These are phyloP conservation scores for Ficedula albicollis DNA, from an alignment of 2,797 vertebrate species.

Conservation along the genomic window DNA sequence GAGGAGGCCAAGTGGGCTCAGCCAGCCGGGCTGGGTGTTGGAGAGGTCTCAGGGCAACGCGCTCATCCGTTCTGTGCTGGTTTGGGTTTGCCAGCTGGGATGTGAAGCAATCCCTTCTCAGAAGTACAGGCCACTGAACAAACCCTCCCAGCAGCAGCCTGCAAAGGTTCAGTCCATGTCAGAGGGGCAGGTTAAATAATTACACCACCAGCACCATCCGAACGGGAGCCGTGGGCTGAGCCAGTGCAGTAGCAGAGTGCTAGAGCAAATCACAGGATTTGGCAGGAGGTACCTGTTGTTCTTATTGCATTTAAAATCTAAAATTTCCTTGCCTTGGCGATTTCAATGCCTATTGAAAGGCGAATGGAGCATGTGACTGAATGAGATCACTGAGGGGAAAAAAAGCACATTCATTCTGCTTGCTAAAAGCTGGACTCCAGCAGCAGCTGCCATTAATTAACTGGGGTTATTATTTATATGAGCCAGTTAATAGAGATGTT, in stretches of 20 bases:
- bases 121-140: neutral
- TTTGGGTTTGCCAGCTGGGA: neutral
- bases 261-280: neutral
- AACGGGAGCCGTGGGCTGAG: neutral
- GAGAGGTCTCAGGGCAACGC: neutral
- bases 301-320: neutral
- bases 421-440: neutral
- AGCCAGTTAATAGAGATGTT: slow-evolving; percentile 24
- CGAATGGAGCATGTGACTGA: neutral
- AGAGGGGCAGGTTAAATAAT: neutral
- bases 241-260: neutral
- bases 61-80: neutral
- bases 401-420: slow-evolving; percentile 11
- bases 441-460: slow-evolving; percentile 52
- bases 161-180: neutral
- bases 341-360: slow-evolving; percentile 24
- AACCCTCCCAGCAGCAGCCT: neutral
- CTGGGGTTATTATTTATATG: slow-evolving; percentile 35
- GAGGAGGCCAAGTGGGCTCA: neutral
- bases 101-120: neutral
- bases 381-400: slow-evolving; percentile 15
- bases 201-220: neutral
- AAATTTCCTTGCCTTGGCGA: neutral
- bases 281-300: slow-evolving; percentile 23
- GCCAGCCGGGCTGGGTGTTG: neutral